phyloP scores from a whole-genome alignment of 2,113 vertebrate genomes.

The Heterochromis multidens region DNA sequence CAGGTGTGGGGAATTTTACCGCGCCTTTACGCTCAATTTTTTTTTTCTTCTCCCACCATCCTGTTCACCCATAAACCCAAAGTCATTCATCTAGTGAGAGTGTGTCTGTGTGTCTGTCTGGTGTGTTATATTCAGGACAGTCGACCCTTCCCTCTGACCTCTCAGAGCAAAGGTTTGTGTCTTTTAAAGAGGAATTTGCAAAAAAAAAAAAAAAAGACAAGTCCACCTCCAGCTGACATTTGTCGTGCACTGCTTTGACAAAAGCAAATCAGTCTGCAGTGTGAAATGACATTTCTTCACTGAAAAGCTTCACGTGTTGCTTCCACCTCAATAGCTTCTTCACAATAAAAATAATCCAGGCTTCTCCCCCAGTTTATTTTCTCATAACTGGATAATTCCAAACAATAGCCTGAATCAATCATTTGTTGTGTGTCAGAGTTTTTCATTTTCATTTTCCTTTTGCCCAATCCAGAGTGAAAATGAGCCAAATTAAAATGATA shows the following conservation, averaged over 20 bases:
- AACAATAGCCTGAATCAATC: background rate
- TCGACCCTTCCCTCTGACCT: background rate
- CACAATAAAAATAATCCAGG: background rate
- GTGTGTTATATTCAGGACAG: background rate
- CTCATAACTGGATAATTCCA: background rate
- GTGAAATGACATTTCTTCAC: background rate
- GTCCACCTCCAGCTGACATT: background rate
- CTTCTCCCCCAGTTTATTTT: background rate
- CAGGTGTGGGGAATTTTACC: conserved; percentile 56
- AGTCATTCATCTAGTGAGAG: background rate
- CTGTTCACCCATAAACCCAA: background rate
- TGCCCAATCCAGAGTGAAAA: background rate
- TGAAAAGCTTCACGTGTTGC: background rate
- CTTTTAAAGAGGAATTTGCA: background rate
- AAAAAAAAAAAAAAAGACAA: background rate
- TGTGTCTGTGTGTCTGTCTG: background rate
- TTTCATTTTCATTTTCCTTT: background rate
- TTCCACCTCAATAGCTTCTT: background rate
- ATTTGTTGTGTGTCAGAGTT: background rate
- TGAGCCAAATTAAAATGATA: background rate
- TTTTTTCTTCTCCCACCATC: background rate
- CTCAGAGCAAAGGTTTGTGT: background rate
- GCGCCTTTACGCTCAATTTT: background rate
- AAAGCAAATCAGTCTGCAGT: background rate
- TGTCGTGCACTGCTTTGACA: background rate